Evolutionary conservation across 2,888 invertebrate species (phyloP).

Genomic region (Caenorhabditis sp.): DNA sequence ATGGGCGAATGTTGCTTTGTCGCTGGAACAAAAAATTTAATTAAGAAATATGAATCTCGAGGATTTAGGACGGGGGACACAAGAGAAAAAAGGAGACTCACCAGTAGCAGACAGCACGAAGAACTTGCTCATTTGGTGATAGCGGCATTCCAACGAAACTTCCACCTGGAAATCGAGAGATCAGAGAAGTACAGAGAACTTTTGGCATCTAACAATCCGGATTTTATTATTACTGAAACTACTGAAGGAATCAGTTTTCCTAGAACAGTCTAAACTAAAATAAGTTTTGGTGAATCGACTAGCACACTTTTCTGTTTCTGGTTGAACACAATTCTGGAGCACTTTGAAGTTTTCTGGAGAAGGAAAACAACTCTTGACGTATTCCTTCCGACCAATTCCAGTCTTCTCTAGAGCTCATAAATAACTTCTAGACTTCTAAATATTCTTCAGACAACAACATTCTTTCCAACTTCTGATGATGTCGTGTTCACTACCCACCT

Average conservation of each 20-base stretch:
- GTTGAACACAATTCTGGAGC: not conserved
- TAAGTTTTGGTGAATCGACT: too few species aligned
- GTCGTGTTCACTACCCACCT: slow-evolving; percentile 12
- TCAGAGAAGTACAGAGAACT: not conserved
- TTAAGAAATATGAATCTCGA: slow-evolving; percentile 18
- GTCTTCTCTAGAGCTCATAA: slow-evolving; percentile 14
- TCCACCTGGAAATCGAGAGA: slow-evolving; percentile 39
- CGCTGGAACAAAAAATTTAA: slow-evolving; percentile 48
- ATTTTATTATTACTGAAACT: too few species aligned
- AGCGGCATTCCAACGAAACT: slow-evolving; percentile 62
- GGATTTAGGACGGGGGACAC: not conserved
- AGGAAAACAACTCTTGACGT: not conserved
- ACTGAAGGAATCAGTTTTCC: too few species aligned
- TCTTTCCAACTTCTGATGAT: not conserved
- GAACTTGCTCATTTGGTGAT: slow-evolving; percentile 68
- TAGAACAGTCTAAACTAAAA: too few species aligned
- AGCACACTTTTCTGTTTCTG: too few species aligned
- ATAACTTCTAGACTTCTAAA: slow-evolving; percentile 1
- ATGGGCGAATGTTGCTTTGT: slow-evolving; percentile 62
- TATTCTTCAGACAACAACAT: slow-evolving; percentile 11
- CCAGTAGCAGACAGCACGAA: slow-evolving; percentile 65
- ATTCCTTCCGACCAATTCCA: slow-evolving; percentile 9
- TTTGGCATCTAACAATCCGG: too few species aligned
- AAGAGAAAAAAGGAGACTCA: slow-evolving; percentile 14
- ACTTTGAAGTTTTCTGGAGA: slow-evolving; percentile 1